Conservation (phyloP, 1,140 invertebrate species). For the Micrasema longulum region DNA sequence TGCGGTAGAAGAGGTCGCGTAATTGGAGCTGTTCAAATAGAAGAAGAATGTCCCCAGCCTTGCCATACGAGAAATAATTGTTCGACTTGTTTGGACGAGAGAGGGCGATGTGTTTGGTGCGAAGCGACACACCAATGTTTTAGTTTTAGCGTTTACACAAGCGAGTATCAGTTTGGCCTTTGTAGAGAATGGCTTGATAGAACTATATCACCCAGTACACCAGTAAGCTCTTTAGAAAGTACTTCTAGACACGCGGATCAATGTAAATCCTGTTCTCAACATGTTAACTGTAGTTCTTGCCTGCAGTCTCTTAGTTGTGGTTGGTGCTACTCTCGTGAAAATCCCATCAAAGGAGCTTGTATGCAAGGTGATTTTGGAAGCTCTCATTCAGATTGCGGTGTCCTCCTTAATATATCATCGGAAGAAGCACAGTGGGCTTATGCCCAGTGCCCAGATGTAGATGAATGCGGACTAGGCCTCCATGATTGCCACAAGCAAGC, state of each 20-base stretch:
- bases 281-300: conserved; percentile 84
- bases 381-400: conserved; percentile 75
- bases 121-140: conserved; percentile 92
- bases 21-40: conserved; percentile 72
- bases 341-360: conserved; percentile 87
- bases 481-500: conserved; percentile 92
- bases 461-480: conserved; percentile 89
- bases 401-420: conserved; percentile 68
- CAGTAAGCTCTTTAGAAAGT: conserved; percentile 50
- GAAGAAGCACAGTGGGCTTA: conserved; percentile 86
- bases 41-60: conserved; percentile 77
- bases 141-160: conserved; percentile 94
- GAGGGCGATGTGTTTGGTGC: conserved; percentile 94
- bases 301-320: conserved; percentile 88
- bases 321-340: conserved; percentile 91
- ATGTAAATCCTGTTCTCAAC: conserved; percentile 85
- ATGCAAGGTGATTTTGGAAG: conserved; percentile 84
- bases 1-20: conserved; percentile 85
- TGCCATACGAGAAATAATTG: conserved; percentile 83
- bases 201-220: conserved; percentile 59
- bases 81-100: conserved; percentile 84
- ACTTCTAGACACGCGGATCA: conserved; percentile 66
- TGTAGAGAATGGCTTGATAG: conserved; percentile 94
- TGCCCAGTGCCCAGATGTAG: conserved; percentile 91
- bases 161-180: conserved; percentile 91